Percentiles rank a stretch among this genome's conserved stretches.
phyloP scores from a whole-genome alignment of 2,113 vertebrate species.

The Irena cyanogastra region DNA sequence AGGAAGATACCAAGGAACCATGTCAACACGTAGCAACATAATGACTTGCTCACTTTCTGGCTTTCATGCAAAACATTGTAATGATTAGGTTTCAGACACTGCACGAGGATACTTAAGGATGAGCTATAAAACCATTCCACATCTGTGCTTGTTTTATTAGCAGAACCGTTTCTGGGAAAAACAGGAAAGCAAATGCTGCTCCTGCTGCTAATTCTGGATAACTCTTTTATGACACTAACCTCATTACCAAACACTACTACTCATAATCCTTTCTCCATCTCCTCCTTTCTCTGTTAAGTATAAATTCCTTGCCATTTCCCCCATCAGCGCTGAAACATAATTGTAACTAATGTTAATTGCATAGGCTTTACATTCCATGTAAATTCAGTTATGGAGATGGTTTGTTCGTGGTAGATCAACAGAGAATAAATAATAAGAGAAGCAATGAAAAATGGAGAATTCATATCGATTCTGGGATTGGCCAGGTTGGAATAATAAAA shows the following conservation, averaged over 20 bases:
- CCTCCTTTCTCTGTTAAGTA: neutral
- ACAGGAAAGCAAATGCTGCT: constrained; percentile 29
- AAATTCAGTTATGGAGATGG: neutral
- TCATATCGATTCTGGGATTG: neutral
- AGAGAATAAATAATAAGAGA: neutral
- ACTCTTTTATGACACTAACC: constrained; percentile 2
- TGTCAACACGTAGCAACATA: constrained; percentile 26
- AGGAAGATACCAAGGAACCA: neutral
- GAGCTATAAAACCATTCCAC: constrained; percentile 40
- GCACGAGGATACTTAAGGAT: neutral
- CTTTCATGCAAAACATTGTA: constrained; percentile 32
- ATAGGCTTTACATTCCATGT: neutral
- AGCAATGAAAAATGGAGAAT: neutral
- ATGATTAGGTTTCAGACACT: constrained; percentile 40
- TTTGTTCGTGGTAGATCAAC: neutral
- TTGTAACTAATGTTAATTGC: neutral
- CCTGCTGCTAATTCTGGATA: constrained; percentile 36
- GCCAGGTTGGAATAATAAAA: neutral
- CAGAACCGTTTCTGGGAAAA: constrained; percentile 32
- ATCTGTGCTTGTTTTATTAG: constrained; percentile 43
- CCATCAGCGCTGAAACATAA: neutral
- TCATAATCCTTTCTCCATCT: neutral
- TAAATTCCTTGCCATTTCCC: neutral
- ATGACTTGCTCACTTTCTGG: constrained; percentile 48
- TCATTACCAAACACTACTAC: neutral